phyloP scores from a whole-genome alignment of 2,113 vertebrate species.

The Psophia crepitans region DNA sequence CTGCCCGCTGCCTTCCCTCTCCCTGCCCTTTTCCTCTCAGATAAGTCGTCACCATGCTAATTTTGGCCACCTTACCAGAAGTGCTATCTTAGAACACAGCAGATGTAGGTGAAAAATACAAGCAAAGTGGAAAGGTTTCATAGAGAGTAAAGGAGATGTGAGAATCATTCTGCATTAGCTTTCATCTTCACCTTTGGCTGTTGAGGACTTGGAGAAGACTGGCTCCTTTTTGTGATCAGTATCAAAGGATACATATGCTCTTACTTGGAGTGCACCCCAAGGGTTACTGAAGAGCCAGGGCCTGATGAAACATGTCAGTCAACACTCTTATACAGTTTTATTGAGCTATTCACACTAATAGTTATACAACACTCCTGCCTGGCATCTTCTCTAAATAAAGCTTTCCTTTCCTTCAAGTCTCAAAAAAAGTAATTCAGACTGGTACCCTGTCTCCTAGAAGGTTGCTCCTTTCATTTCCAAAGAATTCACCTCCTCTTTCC shows the following conservation, averaged over 20 bases:
- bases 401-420: not conserved
- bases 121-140: not conserved
- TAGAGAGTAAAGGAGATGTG: not conserved
- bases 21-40: not conserved
- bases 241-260: not conserved
- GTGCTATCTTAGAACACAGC: not conserved
- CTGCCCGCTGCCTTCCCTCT: not conserved
- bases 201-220: not conserved
- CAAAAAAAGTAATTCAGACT: not conserved
- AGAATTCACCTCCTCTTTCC: not conserved
- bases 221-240: not conserved
- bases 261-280: not conserved
- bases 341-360: not conserved
- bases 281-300: not conserved
- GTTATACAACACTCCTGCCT: not conserved
- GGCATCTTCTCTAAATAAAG: not conserved
- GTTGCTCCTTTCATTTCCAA: not conserved
- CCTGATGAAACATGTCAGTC: not conserved
- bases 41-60: not conserved
- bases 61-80: not conserved
- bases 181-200: not conserved
- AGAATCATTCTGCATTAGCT: not conserved
- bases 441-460: not conserved
- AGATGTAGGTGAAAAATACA: not conserved
- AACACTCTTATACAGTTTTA: not conserved